Evolutionary conservation across 2,797 vertebrate species (phyloP).

Genomic region (Artibeus lituratus): DNA sequence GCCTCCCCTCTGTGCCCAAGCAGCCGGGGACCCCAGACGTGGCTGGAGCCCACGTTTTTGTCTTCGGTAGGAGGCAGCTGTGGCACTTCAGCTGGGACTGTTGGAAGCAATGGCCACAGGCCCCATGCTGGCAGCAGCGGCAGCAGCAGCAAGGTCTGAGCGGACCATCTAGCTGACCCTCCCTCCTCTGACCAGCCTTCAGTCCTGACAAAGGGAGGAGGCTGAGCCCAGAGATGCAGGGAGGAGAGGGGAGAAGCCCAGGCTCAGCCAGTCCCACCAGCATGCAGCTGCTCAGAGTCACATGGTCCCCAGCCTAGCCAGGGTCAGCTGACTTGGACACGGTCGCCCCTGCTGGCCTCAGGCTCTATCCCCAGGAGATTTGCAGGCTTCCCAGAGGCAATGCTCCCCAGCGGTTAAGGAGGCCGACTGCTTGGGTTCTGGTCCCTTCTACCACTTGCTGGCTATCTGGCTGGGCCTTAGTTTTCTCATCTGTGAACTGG

Average conservation of each 20-base stretch:
- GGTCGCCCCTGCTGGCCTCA: background rate
- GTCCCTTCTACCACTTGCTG: background rate
- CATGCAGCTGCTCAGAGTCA: too few relatives aligned
- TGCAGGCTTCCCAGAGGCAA: background rate
- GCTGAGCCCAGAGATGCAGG: background rate
- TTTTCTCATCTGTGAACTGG: background rate
- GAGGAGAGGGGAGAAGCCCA: background rate
- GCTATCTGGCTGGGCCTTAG: background rate
- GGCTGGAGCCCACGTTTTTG: background rate
- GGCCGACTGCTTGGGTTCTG: background rate
- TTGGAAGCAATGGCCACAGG: background rate
- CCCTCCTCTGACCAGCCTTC: background rate
- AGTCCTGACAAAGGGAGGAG: background rate
- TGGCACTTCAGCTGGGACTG: background rate
- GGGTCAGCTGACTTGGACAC: background rate
- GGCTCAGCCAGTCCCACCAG: background rate
- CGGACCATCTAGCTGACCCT: background rate
- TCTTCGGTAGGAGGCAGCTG: background rate
- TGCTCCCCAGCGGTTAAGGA: rapidly evolving
- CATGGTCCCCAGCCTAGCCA: background rate
- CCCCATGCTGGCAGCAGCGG: background rate
- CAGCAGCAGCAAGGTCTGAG: background rate
- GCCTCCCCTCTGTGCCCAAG: background rate
- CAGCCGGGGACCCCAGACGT: background rate
- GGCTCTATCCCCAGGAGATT: background rate